Percentiles rank a stretch among this genome's conserved stretches.
Conservation (phyloP, 2,113 vertebrate genomes). For the Odontesthes bonariensis region DNA sequence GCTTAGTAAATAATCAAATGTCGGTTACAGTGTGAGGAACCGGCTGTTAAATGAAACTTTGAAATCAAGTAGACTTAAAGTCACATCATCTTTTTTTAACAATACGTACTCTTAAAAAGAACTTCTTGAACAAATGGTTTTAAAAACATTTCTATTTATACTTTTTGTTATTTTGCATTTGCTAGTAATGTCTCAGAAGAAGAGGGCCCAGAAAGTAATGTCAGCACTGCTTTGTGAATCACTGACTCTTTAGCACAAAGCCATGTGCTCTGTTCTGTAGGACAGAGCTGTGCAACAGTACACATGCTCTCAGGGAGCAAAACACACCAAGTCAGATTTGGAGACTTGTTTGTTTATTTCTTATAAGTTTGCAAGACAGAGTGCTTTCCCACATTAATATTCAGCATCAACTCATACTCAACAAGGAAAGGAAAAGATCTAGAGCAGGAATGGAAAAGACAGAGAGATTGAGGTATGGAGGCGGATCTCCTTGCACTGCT, state of each 20-base stretch:
- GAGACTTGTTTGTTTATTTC: slow-evolving; percentile 74
- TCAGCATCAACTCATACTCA: slow-evolving; percentile 68
- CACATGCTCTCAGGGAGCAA: slow-evolving; percentile 57
- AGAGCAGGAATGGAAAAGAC: slow-evolving; percentile 25
- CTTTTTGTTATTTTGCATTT: slow-evolving; percentile 27
- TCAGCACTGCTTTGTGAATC: slow-evolving; percentile 53
- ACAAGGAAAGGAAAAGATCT: slow-evolving; percentile 51
- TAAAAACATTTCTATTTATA: slow-evolving; percentile 25
- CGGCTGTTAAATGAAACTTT: not conserved
- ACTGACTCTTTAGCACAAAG: slow-evolving; percentile 55
- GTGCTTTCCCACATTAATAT: slow-evolving; percentile 76
- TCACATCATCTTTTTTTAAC: no score
- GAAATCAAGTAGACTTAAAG: not conserved
- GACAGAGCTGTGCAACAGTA: slow-evolving; percentile 46
- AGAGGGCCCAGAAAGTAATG: slow-evolving; percentile 47
- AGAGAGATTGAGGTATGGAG: slow-evolving; percentile 67
- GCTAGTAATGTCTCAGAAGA: slow-evolving; percentile 35
- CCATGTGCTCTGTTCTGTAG: slow-evolving; percentile 47
- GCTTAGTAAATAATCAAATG: not conserved
- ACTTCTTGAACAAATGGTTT: slow-evolving; percentile 43
- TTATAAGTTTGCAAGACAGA: slow-evolving; percentile 67
- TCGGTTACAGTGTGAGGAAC: not conserved
- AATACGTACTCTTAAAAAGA: not conserved
- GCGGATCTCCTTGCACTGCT: slow-evolving; percentile 67
- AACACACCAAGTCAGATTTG: slow-evolving; percentile 60